Percentiles rank a stretch among this genome's conserved stretches.
These are phyloP conservation scores for Noctua fimbriata DNA, from an alignment of 2,888 invertebrate species.

Conservation along the genomic window DNA sequence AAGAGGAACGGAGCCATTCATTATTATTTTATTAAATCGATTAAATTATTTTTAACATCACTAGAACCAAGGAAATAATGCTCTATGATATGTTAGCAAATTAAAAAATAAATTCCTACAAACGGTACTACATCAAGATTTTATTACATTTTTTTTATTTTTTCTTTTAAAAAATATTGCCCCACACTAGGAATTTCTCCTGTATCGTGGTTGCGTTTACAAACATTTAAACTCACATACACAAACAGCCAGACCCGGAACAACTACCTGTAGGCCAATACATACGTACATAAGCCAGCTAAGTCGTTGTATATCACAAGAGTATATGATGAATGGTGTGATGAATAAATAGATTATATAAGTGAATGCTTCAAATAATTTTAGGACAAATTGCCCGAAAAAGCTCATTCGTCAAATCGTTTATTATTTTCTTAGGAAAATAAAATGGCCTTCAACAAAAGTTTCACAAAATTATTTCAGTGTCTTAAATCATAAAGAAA, in stretches of 20 bases:
- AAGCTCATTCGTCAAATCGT: not conserved
- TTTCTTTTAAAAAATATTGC: no score
- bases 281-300: no score
- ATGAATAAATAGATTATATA: not conserved
- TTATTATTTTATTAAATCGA: not conserved
- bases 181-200: no score
- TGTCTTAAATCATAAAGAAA: constrained; percentile 11
- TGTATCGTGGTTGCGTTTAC: no score
- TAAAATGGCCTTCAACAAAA: not conserved
- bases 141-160: no score
- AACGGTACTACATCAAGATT: no score
- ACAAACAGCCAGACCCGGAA: no score
- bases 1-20: not conserved
- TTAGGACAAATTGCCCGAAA: not conserved
- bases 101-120: not conserved
- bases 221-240: no score
- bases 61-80: not conserved
- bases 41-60: not conserved
- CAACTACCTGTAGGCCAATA: no score
- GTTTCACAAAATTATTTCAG: not conserved
- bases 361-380: not conserved
- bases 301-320: not conserved
- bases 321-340: not conserved
- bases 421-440: not conserved
- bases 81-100: not conserved